Evolutionary conservation across 1,140 invertebrate species (phyloP).

Genomic region (Pteromalus puparum): DNA sequence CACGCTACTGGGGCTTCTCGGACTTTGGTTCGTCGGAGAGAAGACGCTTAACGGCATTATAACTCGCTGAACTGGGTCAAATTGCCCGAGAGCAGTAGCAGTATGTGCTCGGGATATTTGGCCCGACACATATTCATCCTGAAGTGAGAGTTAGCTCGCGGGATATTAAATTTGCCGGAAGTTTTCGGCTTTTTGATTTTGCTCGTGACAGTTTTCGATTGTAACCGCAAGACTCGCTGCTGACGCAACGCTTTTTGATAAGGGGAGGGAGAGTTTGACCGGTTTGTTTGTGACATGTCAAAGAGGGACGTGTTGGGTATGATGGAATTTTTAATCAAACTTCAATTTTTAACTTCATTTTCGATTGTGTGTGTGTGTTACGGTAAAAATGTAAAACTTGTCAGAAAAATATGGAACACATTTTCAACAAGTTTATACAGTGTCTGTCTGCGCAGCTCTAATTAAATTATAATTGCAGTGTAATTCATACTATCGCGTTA

Average conservation of each 20-base stretch:
- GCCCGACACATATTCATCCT: slow-evolving; percentile 16
- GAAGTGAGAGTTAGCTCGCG: background rate
- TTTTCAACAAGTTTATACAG: too few species aligned
- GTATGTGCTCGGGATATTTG: slow-evolving; percentile 36
- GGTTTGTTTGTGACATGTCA: background rate
- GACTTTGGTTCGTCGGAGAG: slow-evolving; percentile 2
- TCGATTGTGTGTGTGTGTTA: too few species aligned
- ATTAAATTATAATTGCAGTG: slow-evolving; percentile 29
- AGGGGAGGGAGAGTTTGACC: background rate
- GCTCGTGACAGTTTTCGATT: slow-evolving; percentile 27
- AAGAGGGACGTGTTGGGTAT: background rate
- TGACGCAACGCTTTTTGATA: background rate
- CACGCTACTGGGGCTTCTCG: background rate
- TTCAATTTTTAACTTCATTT: too few species aligned
- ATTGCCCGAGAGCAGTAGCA: slow-evolving; percentile 44
- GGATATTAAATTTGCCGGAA: slow-evolving; percentile 36
- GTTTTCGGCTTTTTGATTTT: slow-evolving; percentile 10
- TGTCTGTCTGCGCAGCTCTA: background rate
- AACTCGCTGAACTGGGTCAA: slow-evolving; percentile 58
- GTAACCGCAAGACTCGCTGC: background rate
- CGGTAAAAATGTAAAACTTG: too few species aligned
- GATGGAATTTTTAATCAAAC: background rate
- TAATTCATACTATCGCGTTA: slow-evolving; percentile 30
- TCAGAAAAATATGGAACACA: too few species aligned
- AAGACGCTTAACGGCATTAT: slow-evolving; percentile 52